Evolutionary conservation across 2,888 invertebrate species (phyloP), one percentile per base, ranked within the genome.

Genomic region (Apoderus coryli): DNA sequence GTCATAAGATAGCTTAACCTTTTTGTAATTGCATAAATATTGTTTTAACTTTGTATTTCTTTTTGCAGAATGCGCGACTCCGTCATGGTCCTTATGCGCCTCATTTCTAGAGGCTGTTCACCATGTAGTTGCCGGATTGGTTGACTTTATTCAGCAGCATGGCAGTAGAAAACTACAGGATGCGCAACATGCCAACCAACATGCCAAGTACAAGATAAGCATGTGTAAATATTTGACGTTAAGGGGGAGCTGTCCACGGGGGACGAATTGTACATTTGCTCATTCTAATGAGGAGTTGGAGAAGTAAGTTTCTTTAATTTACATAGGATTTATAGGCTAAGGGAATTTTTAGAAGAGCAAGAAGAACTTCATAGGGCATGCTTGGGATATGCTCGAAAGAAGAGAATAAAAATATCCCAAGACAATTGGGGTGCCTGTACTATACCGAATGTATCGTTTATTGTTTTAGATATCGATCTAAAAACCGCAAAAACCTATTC

Each of bases 271-370:
- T 56, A 88, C 85, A 1, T 93, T 89, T 60, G 88, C 90, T 4
- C 92, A 93, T 56, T 82, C 84, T 1, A 81, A 82, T 41, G 82
- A 88, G 40, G 93, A 93, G 56, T 61, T 90, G 22, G 89, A 90
- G 48, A 79, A 80, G 73, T 79, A 50, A 51, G 53, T 41, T 25
- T 29, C 4, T n/a, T 9, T 22, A 9, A 7, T 22, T 4, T 22
- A 9, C n/a, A 22, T 5, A 9, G 11, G n/a, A 4, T 22, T 4
- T 22, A 16, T 22, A 10, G n/a, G n/a, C 23, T 10, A 22, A 22
- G 7, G 16, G 16, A 5, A 7, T n/a, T n/a, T n/a, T n/a, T n/a
- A n/a, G n/a, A n/a, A n/a, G n/a, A n/a, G n/a, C n/a, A n/a, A n/a
- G n/a, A n/a, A n/a, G n/a, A n/a, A n/a, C n/a, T n/a, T n/a, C n/a